phyloP scores from a whole-genome alignment of 2,888 invertebrate genomes.

The Cantharis nigra region DNA sequence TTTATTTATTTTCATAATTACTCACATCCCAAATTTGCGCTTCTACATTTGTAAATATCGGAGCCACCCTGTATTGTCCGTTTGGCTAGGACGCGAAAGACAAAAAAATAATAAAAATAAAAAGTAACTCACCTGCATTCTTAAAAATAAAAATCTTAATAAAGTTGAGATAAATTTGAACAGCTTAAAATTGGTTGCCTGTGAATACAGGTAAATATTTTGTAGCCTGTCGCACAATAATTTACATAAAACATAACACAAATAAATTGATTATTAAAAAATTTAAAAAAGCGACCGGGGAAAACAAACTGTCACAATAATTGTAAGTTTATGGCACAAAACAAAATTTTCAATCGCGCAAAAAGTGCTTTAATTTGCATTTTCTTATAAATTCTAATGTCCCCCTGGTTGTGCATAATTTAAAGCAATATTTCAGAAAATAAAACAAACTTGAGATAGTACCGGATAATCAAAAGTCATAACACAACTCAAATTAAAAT shows the following conservation, averaged over 20 bases:
- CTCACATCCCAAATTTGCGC: no score
- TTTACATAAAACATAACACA: constrained; percentile 2
- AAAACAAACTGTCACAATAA: neutral
- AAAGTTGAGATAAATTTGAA: neutral
- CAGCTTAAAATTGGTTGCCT: neutral
- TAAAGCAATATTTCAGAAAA: constrained; percentile 20
- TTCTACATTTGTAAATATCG: no score
- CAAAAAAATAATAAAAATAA: neutral
- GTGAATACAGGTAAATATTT: neutral
- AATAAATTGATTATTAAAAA: constrained; percentile 2
- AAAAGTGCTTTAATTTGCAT: neutral
- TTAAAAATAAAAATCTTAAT: neutral
- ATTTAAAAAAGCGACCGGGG: neutral
- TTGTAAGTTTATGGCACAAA: neutral
- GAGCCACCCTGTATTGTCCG: no score
- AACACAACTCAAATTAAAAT: constrained; percentile 40
- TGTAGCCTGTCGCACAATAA: neutral
- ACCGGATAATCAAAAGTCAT: constrained; percentile 40
- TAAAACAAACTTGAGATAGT: constrained; percentile 34
- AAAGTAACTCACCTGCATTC: neutral
- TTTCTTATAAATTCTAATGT: constrained; percentile 24
- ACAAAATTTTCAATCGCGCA: neutral
- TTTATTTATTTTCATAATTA: no score
- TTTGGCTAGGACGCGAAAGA: neutral
- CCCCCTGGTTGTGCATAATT: constrained; percentile 9